These are phyloP conservation scores for Planococcus citri DNA, from an alignment of 1,140 invertebrate species.

Conservation along the genomic window DNA sequence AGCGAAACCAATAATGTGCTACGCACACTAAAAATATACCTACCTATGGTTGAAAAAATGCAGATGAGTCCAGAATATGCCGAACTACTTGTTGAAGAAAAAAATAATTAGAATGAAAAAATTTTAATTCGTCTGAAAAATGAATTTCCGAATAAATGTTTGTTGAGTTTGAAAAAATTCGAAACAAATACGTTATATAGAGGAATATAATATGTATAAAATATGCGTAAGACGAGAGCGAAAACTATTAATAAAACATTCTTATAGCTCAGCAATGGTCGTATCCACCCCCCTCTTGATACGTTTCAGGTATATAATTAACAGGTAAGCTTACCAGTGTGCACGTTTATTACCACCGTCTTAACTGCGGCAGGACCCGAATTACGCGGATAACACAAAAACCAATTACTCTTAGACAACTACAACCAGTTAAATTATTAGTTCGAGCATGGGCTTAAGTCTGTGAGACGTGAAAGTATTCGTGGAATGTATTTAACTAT, in stretches of 20 bases:
- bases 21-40: too few relatives aligned
- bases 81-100: too few relatives aligned
- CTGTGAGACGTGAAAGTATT: constrained; percentile 15
- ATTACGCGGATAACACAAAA: constrained; percentile 16
- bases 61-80: too few relatives aligned
- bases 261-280: neutral
- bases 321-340: constrained; percentile 12
- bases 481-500: constrained; percentile 1
- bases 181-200: too few relatives aligned
- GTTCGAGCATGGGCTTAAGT: constrained; percentile 17
- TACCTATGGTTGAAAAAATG: too few relatives aligned
- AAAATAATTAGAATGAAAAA: neutral
- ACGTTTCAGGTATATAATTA: constrained; percentile 18
- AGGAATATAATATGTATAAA: too few relatives aligned
- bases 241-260: constrained; percentile 18
- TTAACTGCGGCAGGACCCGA: constrained; percentile 17
- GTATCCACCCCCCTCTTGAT: constrained; percentile 5
- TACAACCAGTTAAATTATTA: constrained; percentile 20
- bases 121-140: neutral
- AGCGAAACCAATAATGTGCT: too few relatives aligned
- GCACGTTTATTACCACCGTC: constrained; percentile 19
- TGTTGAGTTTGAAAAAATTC: neutral
- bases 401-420: constrained; percentile 20
- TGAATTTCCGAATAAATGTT: neutral
- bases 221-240: neutral